Conservation (phyloP, 1,140 invertebrate genomes). For the Megathymus violae region DNA sequence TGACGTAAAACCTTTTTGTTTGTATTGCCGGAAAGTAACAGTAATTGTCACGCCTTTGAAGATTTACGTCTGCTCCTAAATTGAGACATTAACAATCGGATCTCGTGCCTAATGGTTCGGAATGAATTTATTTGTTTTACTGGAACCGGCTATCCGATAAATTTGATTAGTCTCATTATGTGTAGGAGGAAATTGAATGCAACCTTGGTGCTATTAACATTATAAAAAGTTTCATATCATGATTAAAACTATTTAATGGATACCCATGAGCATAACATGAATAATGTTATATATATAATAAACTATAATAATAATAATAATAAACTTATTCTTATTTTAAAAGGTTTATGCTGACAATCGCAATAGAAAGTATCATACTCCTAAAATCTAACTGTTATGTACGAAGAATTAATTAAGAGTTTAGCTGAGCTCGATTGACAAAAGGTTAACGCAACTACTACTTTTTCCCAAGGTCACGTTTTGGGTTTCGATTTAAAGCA, state of each 20-base stretch:
- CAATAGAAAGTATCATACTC: too few species aligned
- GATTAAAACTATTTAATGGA: neutral
- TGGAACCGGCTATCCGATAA: conserved; percentile 69
- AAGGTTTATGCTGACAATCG: too few species aligned
- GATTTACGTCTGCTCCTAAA: conserved; percentile 83
- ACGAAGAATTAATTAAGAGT: too few species aligned
- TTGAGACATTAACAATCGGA: conserved; percentile 83
- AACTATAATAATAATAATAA: too few species aligned
- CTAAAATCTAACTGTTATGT: too few species aligned
- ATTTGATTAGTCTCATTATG: conserved; percentile 63
- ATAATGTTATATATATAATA: too few species aligned
- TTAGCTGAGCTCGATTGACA: too few species aligned
- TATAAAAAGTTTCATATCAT: conserved; percentile 3
- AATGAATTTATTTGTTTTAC: conserved; percentile 83
- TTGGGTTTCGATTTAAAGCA: too few species aligned
- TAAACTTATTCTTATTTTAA: too few species aligned
- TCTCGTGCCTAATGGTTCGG: conserved; percentile 82
- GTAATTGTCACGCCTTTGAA: conserved; percentile 84
- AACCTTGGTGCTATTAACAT: conserved; percentile 31
- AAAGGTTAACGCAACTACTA: too few species aligned
- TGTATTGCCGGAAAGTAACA: conserved; percentile 83
- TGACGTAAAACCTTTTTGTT: conserved; percentile 83
- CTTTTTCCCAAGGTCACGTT: too few species aligned
- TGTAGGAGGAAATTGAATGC: conserved; percentile 46
- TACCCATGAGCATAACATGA: too few species aligned